A percentile compares a stretch with the other conserved stretches of the same genome.
These are phyloP conservation scores for Procambarus virginalis DNA, from an alignment of 1,140 invertebrate species.

Conservation along the genomic window DNA sequence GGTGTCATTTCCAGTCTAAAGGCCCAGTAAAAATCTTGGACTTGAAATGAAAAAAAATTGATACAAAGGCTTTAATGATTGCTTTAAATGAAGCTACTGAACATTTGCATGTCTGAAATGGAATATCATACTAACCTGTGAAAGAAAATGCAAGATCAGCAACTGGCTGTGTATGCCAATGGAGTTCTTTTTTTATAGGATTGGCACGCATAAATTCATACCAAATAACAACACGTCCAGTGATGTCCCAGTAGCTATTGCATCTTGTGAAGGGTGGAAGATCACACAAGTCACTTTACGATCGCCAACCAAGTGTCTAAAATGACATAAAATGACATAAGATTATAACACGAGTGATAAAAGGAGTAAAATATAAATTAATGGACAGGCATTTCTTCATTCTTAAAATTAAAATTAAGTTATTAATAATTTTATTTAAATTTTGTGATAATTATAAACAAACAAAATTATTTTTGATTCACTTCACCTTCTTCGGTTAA, in stretches of 20 bases:
- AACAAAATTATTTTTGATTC: neutral
- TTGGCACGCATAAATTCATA: constrained; percentile 74
- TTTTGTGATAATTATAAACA: no score
- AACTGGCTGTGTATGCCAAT: constrained; percentile 88
- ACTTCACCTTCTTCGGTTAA: neutral
- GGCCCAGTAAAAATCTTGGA: no score
- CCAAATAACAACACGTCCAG: constrained; percentile 82
- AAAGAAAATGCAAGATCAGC: constrained; percentile 81
- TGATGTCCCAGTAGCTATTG: constrained; percentile 83
- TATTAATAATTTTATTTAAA: neutral
- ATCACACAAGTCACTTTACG: constrained; percentile 80
- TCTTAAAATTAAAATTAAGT: neutral
- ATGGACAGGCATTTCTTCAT: neutral
- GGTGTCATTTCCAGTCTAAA: no score
- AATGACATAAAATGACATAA: neutral
- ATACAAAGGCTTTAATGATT: no score
- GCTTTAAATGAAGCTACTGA: no score
- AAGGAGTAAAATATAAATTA: neutral
- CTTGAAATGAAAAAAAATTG: no score
- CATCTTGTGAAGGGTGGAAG: constrained; percentile 81
- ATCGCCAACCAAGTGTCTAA: constrained; percentile 16
- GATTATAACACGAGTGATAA: neutral
- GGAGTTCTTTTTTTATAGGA: constrained; percentile 78
- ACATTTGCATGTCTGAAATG: no score
- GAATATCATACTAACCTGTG: constrained; percentile 76